Evolutionary conservation across 2,113 vertebrate genomes (phyloP), one percentile per base, ranked within the genome.

Genomic region (Madoqua kirkii): DNA sequence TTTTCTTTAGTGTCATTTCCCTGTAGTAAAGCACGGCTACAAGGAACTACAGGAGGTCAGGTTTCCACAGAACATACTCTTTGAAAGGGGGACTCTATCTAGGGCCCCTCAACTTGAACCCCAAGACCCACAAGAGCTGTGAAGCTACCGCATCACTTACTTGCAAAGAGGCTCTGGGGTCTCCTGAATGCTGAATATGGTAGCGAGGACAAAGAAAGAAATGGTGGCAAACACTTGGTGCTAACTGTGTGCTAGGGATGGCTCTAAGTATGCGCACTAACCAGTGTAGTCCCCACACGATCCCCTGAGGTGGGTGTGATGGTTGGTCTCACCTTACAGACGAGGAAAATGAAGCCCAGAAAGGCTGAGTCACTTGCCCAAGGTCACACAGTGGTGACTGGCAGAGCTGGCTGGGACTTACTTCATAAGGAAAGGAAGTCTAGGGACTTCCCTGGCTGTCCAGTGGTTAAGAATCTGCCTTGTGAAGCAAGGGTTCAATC

Each of bases 201-300:
- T 33, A 54, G 45, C 12, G 6, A 25, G 3, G 84, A 40, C 89
- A 36, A 54, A 87, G 60, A 27, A 36, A 55, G 87, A n/a, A 13
- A 27, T 1, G 0, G 11, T 0, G 21, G 82, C 50, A 40, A 55
- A 29, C 3, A 15, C 17, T 14, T 1, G 33, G 40, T 0, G 48
- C 33, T 48, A 2, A 8, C 43, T 25, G 25, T 21, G 78, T 43
- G 13, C 54, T 54, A 17, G 64, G 45, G 1, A 4, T 10, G 4
- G 7, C 16, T 11, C 25, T 36, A 1, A 40, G 31, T 2, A 6
- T 8, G 31, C 0, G 1, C 2, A 2, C 8, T 6, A 12, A 4
- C n/a, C 33, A 13, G 27, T 11, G 33, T 14, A 7, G 50, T 59
- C 50, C 3, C 27, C 12, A 17, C 21, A 59, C 3, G 3, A 11